phyloP scores from a whole-genome alignment of 2,888 invertebrate species.

The Sarcophaga carnaria region DNA sequence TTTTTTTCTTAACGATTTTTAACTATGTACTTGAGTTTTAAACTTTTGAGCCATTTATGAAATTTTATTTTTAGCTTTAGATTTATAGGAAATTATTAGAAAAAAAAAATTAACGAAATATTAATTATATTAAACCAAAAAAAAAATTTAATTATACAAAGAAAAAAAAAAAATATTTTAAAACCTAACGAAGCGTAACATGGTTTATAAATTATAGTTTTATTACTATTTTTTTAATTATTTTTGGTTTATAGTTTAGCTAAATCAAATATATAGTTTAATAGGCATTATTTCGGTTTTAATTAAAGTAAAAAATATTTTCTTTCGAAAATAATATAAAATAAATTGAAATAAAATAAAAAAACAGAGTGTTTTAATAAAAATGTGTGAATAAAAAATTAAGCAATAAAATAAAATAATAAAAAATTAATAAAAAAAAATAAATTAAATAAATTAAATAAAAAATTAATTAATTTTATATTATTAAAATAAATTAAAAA shows the following conservation, averaged over 20 bases:
- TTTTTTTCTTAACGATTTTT: no score
- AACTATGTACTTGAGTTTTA: neutral
- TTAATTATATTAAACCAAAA: neutral
- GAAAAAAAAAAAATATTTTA: neutral
- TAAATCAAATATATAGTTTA: slow-evolving; percentile 18
- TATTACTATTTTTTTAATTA: slow-evolving; percentile 39
- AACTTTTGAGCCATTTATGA: neutral
- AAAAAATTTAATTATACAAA: no score
- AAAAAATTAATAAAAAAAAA: no score
- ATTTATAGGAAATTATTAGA: slow-evolving; percentile 48
- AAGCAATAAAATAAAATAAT: no score
- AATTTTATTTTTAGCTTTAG: neutral
- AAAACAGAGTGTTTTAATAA: slow-evolving; percentile 17
- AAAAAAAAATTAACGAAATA: neutral
- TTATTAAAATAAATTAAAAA: no score
- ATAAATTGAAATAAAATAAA: slow-evolving; percentile 5
- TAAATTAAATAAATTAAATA: no score
- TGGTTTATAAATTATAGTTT: slow-evolving; percentile 33
- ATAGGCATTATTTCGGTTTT: slow-evolving; percentile 15
- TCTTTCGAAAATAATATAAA: neutral
- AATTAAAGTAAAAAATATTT: slow-evolving; percentile 14
- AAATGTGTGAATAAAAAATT: no score
- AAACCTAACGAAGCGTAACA: slow-evolving; percentile 51
- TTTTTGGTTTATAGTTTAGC: slow-evolving; percentile 55
- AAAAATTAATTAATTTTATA: no score